Percentiles rank a stretch among this genome's conserved stretches.
phyloP scores from a whole-genome alignment of 2,113 vertebrate species.

The Myiozetetes cayanensis region DNA sequence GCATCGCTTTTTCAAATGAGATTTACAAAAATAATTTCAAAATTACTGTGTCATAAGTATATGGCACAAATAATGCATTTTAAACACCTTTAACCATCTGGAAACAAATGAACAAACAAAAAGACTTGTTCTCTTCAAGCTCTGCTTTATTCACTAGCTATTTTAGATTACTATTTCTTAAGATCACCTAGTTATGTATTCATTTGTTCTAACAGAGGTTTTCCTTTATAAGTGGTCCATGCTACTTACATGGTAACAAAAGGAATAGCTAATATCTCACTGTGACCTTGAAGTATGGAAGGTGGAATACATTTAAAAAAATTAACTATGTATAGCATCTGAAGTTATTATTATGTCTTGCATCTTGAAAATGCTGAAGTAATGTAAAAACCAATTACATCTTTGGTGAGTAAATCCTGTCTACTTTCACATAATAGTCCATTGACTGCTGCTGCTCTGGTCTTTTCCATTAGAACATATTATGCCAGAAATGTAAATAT shows the following conservation, averaged over 20 bases:
- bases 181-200: not conserved
- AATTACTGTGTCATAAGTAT: not conserved
- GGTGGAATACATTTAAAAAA: constrained; percentile 55
- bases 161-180: not conserved
- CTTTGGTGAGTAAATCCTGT: not conserved
- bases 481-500: not conserved
- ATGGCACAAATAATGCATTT: not conserved
- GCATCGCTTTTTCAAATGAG: not conserved
- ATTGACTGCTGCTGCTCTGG: not conserved
- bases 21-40: not conserved
- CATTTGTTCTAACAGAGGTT: not conserved
- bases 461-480: not conserved
- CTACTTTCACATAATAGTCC: not conserved
- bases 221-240: rapidly evolving
- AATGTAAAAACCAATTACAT: not conserved
- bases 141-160: not conserved
- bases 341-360: not conserved
- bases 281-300: constrained; percentile 43
- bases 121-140: not conserved
- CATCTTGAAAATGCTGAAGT: not conserved
- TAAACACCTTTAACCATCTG: not conserved
- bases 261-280: not conserved
- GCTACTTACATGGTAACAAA: not conserved
- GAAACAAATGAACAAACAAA: not conserved
- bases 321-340: not conserved